These are phyloP conservation scores for Elephas maximus DNA, from an alignment of 2,113 vertebrate genomes.

Conservation along the genomic window DNA sequence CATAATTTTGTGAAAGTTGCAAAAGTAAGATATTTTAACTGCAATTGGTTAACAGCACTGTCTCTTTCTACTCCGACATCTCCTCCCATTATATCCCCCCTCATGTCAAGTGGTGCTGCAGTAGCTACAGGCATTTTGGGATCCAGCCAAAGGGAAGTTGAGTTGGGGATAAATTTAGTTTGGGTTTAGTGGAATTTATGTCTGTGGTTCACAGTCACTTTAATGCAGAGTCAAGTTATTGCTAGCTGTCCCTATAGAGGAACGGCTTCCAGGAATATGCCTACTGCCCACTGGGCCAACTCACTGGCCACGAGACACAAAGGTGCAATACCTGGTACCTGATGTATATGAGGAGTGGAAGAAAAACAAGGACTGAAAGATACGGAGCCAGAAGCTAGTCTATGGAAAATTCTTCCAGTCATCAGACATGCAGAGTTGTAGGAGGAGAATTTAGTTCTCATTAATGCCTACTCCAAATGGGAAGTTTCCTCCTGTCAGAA, in stretches of 20 bases:
- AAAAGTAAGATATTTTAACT: slow-evolving; percentile 7
- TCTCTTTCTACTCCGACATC: not conserved
- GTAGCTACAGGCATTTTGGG: not conserved
- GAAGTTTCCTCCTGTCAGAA: slow-evolving; percentile 15
- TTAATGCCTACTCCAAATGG: not conserved
- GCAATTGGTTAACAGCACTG: not conserved
- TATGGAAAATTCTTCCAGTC: not conserved
- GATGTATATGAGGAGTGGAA: not conserved
- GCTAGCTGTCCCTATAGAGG: not conserved
- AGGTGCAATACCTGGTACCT: not conserved
- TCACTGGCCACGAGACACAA: not conserved
- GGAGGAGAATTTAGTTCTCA: not conserved
- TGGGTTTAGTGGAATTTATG: not conserved
- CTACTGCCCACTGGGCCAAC: not conserved
- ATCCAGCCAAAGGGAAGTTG: not conserved
- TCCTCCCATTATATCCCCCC: not conserved
- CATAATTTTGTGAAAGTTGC: not conserved
- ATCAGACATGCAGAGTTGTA: not conserved
- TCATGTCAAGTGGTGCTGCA: not conserved
- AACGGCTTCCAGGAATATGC: not conserved
- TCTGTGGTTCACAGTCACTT: not conserved
- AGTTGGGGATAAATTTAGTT: not conserved
- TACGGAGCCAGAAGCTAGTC: not conserved
- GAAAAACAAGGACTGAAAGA: not conserved
- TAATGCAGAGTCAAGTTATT: not conserved